A percentile compares a stretch with the other conserved stretches of the same genome.
These are phyloP conservation scores for Acipenser oxyrinchus DNA, from an alignment of 2,797 vertebrate genomes.

Conservation along the genomic window DNA sequence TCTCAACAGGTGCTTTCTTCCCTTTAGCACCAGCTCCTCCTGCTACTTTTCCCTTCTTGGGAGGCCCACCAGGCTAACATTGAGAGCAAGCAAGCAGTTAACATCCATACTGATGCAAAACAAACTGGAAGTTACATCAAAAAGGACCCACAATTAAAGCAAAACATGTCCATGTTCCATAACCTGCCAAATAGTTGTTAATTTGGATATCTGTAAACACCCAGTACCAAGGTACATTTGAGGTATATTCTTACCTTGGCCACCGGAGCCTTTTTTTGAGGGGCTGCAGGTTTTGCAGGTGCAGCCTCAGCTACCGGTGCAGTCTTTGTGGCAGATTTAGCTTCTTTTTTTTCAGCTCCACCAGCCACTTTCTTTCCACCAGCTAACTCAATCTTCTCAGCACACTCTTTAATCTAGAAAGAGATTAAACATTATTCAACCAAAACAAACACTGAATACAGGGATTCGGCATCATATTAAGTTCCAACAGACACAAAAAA, in stretches of 20 bases:
- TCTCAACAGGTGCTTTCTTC: conserved; percentile 68
- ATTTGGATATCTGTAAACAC: no score
- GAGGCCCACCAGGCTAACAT: conserved; percentile 62
- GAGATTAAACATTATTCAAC: not conserved
- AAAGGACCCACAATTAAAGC: no score
- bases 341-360: conserved; percentile 60
- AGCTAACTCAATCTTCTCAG: conserved; percentile 84
- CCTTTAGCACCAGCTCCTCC: conserved; percentile 62
- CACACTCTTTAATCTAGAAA: conserved; percentile 86
- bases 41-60: conserved; percentile 76
- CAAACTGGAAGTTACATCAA: no score
- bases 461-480: not conserved
- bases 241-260: conserved; percentile 60
- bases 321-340: conserved; percentile 61
- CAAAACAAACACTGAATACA: not conserved
- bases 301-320: conserved; percentile 53
- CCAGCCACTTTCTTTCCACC: conserved; percentile 65
- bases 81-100: not conserved
- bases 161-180: no score
- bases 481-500: not conserved
- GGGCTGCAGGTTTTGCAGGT: conserved; percentile 52
- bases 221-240: no score
- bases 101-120: no score
- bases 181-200: no score
- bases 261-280: conserved; percentile 63